Evolutionary conservation across 2,888 invertebrate species (phyloP), one percentile per base, ranked within the genome.

Genomic region (Lepidocyrtoides sp.): DNA sequence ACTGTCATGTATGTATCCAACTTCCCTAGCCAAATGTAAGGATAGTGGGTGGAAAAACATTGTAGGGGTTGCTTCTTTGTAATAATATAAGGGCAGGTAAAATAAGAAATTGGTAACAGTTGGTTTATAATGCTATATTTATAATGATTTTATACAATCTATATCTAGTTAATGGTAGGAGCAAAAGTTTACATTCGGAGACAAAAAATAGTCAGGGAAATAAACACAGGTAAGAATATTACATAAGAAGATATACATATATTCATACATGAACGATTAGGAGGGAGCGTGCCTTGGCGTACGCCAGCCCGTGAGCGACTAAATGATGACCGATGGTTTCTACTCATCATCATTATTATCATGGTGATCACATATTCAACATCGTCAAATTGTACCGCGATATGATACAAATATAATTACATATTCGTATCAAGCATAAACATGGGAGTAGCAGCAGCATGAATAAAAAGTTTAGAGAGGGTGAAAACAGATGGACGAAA

Each of bases 251-350:
- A 69, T 32, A 3, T 17, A 36, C 3, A 36, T 2, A n/a, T n/a
- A n/a, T n/a, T n/a, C n/a, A n/a, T n/a, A n/a, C n/a, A n/a, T n/a
- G 29, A 26, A 69, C 75, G 72, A 89, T 89, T 86, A 89, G 51
- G 86, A 89, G 81, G 92, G 91, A 92, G 92, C 84, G 92, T 92
- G 92, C 91, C 90, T 66, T 82, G 91, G 92, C 92, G 91, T 91
- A 88, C 87, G 92, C 92, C 92, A 90, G 88, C 91, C 89, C 89
- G 83, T 83, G 66, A 89, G 89, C 89, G 77, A 77, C 83, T 84
- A 84, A 84, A 84, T 63, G 60, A 84, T 23, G 83, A 89, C 77
- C 89, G 69, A 41, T 63, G 32, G 72, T 72, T 72, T 66, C 69
- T 60, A 12, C 36, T 84, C 44, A 83, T 72, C 89, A 83, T 57